Percentiles rank a stretch among this genome's conserved stretches.
Evolutionary conservation across 2,888 invertebrate species (phyloP).

Genomic region (Heliconius charithonia): DNA sequence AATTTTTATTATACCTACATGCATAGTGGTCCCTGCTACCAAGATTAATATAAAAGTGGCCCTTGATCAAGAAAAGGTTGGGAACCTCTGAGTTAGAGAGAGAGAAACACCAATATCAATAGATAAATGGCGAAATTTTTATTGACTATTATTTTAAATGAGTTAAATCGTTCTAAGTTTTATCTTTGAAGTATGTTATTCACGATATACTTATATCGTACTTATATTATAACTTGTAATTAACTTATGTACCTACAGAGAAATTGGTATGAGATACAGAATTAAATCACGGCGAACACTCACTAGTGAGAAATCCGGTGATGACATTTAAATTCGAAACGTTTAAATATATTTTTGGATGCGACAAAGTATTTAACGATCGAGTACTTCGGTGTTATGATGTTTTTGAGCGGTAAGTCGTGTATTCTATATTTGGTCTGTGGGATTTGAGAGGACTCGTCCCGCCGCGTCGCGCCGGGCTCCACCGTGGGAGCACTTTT

Average conservation of each 20-base stretch:
- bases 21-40: too few species aligned
- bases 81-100: too few species aligned
- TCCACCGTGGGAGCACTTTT: conserved; percentile 53
- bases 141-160: neutral
- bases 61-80: too few species aligned
- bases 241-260: neutral
- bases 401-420: conserved; percentile 30
- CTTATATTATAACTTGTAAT: neutral
- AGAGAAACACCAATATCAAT: neutral
- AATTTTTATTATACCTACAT: too few species aligned
- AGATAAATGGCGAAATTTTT: neutral
- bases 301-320: conserved; percentile 5
- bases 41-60: too few species aligned
- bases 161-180: neutral
- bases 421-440: conserved; percentile 31
- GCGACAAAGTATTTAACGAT: conserved; percentile 35
- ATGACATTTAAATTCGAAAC: conserved; percentile 20
- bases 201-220: neutral
- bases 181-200: neutral
- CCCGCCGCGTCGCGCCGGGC: conserved; percentile 24
- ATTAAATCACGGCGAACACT: conserved; percentile 7
- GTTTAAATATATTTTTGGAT: conserved; percentile 21
- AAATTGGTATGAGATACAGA: neutral
- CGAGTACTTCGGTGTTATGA: conserved; percentile 27
- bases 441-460: conserved; percentile 22